Percentiles rank a stretch among this genome's conserved stretches.
phyloP scores from a whole-genome alignment of 2,113 vertebrate genomes.

The Oriolus oriolus region DNA sequence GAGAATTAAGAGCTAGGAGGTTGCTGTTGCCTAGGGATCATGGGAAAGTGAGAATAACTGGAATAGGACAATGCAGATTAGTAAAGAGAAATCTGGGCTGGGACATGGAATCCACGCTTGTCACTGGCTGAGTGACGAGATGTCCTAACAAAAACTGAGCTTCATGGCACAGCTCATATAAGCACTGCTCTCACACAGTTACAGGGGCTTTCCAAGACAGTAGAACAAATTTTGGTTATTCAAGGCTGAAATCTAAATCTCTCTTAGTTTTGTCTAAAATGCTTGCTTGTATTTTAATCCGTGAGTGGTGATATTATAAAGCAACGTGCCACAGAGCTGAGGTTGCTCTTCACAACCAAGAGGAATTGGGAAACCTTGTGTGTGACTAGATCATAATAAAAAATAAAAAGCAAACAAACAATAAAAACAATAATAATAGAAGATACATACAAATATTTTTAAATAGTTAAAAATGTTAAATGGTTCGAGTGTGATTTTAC shows the following conservation, averaged over 20 bases:
- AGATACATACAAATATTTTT: background rate
- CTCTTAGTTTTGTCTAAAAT: background rate
- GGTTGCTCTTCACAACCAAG: background rate
- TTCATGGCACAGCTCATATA: background rate
- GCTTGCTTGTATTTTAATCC: background rate
- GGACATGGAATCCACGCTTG: background rate
- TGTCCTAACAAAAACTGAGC: background rate
- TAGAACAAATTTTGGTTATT: background rate
- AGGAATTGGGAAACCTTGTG: background rate
- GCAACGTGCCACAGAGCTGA: background rate
- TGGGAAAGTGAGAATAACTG: background rate
- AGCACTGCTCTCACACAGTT: fast-evolving
- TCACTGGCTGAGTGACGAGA: background rate
- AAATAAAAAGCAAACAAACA: background rate
- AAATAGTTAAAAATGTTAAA: no score
- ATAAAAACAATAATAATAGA: background rate
- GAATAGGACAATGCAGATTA: background rate
- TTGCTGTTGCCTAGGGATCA: background rate
- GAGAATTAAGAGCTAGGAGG: background rate
- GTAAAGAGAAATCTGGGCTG: background rate
- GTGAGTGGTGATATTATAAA: background rate
- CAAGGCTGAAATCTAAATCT: background rate
- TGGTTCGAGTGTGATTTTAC: background rate
- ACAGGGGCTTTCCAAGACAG: background rate
- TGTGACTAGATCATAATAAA: background rate